Conservation (phyloP, 1,140 invertebrate species). For the Streblospio benedicti region DNA sequence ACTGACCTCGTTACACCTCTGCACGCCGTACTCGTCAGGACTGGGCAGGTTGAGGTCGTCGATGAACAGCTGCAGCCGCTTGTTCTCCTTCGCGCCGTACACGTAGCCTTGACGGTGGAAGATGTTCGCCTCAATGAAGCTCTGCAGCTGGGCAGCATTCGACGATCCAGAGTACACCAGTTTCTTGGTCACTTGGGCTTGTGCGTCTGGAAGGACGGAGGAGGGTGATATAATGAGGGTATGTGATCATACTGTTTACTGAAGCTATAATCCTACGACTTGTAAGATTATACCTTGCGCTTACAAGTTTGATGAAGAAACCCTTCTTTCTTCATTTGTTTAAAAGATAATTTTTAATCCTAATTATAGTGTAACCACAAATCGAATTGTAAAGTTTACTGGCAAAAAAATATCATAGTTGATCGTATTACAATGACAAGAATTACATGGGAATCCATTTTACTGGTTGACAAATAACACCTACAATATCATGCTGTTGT, state of each 20-base stretch:
- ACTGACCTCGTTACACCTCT: constrained; percentile 41
- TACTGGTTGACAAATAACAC: no score
- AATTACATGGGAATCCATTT: no score
- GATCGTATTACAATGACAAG: no score
- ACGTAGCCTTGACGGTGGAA: constrained; percentile 47
- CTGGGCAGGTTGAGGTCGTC: constrained; percentile 44
- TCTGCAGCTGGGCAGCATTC: constrained; percentile 40
- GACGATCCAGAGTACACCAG: constrained; percentile 43
- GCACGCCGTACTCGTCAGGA: constrained; percentile 33
- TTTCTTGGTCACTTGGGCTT: constrained; percentile 34
- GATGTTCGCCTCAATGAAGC: constrained; percentile 44
- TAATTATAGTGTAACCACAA: no score
- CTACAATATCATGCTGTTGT: no score
- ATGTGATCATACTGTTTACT: background rate
- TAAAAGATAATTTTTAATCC: no score
- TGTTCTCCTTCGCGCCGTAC: constrained; percentile 46
- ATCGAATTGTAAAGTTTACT: no score
- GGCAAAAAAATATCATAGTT: no score
- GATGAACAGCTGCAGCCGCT: constrained; percentile 43
- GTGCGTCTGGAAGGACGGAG: constrained; percentile 28
- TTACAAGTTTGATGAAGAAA: no score
- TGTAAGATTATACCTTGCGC: no score
- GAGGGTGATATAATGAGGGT: background rate
- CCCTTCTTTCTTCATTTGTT: no score
- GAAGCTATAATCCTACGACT: no score